Conservation (phyloP, 1,140 invertebrate species). For the Leptoteleia sp. region DNA sequence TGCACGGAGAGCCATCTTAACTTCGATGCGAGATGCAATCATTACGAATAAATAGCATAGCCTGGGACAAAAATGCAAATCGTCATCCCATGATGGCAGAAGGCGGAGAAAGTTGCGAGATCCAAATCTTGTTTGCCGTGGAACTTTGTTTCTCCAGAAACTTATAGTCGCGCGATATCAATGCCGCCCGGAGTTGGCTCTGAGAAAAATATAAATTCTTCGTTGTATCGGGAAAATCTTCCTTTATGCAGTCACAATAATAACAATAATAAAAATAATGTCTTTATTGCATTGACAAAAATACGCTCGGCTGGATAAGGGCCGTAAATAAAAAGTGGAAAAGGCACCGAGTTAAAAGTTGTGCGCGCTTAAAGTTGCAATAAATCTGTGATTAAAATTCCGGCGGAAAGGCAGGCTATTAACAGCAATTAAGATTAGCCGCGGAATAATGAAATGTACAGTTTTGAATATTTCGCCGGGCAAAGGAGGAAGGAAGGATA, state of each 20-base stretch:
- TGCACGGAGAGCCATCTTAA: slow-evolving; percentile 15
- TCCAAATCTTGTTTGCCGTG: slow-evolving; percentile 35
- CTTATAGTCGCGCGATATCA: slow-evolving; percentile 39
- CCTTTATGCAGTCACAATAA: slow-evolving; percentile 16
- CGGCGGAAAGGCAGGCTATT: neutral
- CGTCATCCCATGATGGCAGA: slow-evolving; percentile 46
- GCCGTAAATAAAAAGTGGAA: too few species aligned
- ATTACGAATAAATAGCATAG: slow-evolving; percentile 41
- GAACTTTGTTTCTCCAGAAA: slow-evolving; percentile 36
- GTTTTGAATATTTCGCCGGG: slow-evolving; percentile 6
- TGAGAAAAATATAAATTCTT: slow-evolving; percentile 30
- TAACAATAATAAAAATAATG: slow-evolving; percentile 29
- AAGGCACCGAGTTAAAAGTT: neutral
- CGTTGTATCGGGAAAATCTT: slow-evolving; percentile 26
- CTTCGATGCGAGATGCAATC: slow-evolving; percentile 49
- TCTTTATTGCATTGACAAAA: slow-evolving; percentile 22
- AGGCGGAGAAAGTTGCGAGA: slow-evolving; percentile 46
- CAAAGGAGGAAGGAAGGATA: slow-evolving; percentile 7
- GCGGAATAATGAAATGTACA: slow-evolving; percentile 16
- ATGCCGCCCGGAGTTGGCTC: slow-evolving; percentile 14
- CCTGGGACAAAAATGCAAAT: slow-evolving; percentile 53
- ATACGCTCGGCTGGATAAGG: neutral
- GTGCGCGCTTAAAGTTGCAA: neutral
- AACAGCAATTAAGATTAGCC: slow-evolving; percentile 28
- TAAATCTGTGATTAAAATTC: slow-evolving; percentile 17